Evolutionary conservation across 2,888 invertebrate species (phyloP).

Genomic region (Phyllotreta cruciferae): DNA sequence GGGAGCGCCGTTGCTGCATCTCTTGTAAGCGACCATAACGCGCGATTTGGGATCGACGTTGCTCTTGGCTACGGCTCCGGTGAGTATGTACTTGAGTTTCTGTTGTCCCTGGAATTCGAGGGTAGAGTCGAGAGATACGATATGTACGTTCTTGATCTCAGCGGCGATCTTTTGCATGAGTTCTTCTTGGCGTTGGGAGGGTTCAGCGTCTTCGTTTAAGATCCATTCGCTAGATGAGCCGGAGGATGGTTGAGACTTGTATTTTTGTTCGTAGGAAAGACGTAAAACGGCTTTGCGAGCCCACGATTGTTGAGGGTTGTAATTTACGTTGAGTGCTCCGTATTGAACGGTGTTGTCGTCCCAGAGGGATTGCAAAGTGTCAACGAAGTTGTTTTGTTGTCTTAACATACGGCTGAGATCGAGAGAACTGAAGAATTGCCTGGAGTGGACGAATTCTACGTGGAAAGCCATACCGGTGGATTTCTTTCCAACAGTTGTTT

Average conservation of each 20-base stretch:
- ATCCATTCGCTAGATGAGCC: slow-evolving; percentile 40
- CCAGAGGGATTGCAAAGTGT: slow-evolving; percentile 48
- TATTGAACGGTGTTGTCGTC: slow-evolving; percentile 61
- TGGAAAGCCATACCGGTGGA: slow-evolving; percentile 65
- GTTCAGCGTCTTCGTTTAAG: slow-evolving; percentile 56
- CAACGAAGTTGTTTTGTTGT: slow-evolving; percentile 46
- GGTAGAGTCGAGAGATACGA: slow-evolving; percentile 64
- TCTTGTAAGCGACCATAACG: slow-evolving; percentile 61
- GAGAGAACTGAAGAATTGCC: slow-evolving; percentile 59
- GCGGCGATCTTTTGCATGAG: slow-evolving; percentile 64
- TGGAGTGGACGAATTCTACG: slow-evolving; percentile 63
- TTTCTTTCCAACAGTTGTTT: slow-evolving; percentile 61
- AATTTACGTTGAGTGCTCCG: slow-evolving; percentile 62
- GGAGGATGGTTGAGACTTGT: slow-evolving; percentile 35
- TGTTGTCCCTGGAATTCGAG: slow-evolving; percentile 65
- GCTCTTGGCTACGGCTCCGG: slow-evolving; percentile 66
- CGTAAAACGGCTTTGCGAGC: slow-evolving; percentile 40
- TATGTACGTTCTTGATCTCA: slow-evolving; percentile 65
- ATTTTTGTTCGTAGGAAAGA: slow-evolving; percentile 41
- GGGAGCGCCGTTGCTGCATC: slow-evolving; percentile 51
- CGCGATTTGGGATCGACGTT: slow-evolving; percentile 66
- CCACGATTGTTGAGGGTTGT: slow-evolving; percentile 49
- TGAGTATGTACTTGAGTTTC: slow-evolving; percentile 63
- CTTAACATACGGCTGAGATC: slow-evolving; percentile 51
- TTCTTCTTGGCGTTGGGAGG: slow-evolving; percentile 60